Conservation (phyloP, 2,113 vertebrate genomes). For the Microcebus tavaratra region DNA sequence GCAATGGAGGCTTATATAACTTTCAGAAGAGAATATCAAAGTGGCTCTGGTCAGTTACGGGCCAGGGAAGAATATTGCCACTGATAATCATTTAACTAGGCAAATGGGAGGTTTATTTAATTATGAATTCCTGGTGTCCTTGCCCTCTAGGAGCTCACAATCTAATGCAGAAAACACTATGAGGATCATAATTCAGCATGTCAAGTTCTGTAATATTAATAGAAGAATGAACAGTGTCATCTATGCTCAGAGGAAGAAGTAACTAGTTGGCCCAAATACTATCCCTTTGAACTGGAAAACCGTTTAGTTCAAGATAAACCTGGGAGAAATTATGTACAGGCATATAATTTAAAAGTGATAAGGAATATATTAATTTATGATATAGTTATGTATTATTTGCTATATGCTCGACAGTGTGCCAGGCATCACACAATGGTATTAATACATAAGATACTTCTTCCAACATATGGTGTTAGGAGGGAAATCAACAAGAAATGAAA, state of each 20-base stretch:
- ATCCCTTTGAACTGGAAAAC: not conserved
- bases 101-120: not conserved
- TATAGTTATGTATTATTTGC: not conserved
- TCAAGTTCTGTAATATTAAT: not conserved
- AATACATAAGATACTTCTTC: not conserved
- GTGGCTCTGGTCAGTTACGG: not conserved
- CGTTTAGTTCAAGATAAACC: not conserved
- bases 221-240: not conserved
- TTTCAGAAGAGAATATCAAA: not conserved
- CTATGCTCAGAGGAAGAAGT: not conserved
- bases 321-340: not conserved
- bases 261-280: not conserved
- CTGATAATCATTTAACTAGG: not conserved
- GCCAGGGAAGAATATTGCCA: not conserved
- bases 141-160: not conserved
- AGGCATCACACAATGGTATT: not conserved
- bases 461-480: not conserved
- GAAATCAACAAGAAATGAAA: not conserved
- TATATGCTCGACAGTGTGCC: not conserved
- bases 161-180: not conserved
- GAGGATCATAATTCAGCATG: not conserved
- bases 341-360: not conserved
- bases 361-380: not conserved
- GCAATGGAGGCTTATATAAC: not conserved
- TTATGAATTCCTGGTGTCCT: not conserved